These are phyloP conservation scores for Thalassaphorura encarpata DNA, from an alignment of 1,140 invertebrate species.

Conservation along the genomic window DNA sequence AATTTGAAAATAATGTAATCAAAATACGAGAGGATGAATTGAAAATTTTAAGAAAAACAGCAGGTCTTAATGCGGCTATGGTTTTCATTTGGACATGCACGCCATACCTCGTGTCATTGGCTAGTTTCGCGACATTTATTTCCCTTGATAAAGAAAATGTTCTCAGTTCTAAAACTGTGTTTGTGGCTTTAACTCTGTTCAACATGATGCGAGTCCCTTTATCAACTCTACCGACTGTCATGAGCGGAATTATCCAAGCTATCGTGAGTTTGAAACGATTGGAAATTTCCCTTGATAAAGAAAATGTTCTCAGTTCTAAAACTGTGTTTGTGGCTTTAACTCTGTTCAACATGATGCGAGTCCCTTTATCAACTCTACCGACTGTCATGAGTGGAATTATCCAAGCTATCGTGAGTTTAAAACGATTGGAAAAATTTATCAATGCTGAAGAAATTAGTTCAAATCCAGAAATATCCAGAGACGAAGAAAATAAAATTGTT, in stretches of 20 bases:
- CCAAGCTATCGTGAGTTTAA: conserved; percentile 22
- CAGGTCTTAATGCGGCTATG: conserved; percentile 27
- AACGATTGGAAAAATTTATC: background rate
- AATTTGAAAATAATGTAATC: conserved; percentile 32
- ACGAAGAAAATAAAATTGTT: conserved; percentile 47
- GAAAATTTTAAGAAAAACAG: conserved; percentile 34
- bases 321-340: background rate
- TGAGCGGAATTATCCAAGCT: conserved; percentile 78
- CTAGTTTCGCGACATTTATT: conserved; percentile 90
- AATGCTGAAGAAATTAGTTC: conserved; percentile 6
- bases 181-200: conserved; percentile 3
- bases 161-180: conserved; percentile 1
- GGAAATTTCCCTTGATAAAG: background rate
- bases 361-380: conserved; percentile 35
- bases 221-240: conserved; percentile 75
- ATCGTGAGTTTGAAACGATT: conserved; percentile 45
- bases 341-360: conserved; percentile 29
- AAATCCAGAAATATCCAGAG: too few species aligned
- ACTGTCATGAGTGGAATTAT: conserved; percentile 33
- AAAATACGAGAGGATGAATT: conserved; percentile 34
- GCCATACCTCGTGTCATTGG: conserved; percentile 71
- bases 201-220: conserved; percentile 22
- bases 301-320: too few species aligned
- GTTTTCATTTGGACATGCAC: conserved; percentile 20
- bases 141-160: conserved; percentile 15